Percentiles rank a stretch among this genome's conserved stretches.
phyloP scores from a whole-genome alignment of 2,797 vertebrate species.

The Mus caroli region DNA sequence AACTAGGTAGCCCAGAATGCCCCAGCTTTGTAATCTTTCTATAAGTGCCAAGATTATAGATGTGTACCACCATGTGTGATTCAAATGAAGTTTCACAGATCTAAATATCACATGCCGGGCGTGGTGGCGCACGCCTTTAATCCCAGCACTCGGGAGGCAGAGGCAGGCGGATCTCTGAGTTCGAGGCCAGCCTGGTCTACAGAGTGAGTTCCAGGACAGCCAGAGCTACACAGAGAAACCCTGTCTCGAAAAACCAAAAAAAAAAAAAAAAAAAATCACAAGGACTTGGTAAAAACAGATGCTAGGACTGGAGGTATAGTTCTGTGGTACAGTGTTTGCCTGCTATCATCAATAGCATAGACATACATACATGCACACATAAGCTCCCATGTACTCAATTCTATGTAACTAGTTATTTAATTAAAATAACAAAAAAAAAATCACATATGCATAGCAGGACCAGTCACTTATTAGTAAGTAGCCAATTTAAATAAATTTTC shows the following conservation, averaged over 20 bases:
- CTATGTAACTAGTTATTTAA: conserved; percentile 16
- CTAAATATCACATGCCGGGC: not conserved
- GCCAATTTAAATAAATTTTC: conserved; percentile 54
- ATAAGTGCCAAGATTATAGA: not conserved
- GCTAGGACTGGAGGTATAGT: not conserved
- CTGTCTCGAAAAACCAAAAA: too few relatives aligned
- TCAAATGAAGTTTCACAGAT: conserved; percentile 35
- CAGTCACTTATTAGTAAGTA: not conserved
- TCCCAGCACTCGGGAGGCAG: too few relatives aligned
- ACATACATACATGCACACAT: not conserved
- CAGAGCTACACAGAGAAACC: too few relatives aligned
- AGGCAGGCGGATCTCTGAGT: too few relatives aligned
- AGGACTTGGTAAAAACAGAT: conserved; percentile 40
- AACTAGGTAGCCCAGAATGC: not conserved
- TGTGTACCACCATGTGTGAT: not conserved
- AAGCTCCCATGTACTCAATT: not conserved
- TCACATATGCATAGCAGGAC: not conserved
- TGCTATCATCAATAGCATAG: not conserved
- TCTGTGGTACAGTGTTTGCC: not conserved
- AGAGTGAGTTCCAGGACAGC: too few relatives aligned
- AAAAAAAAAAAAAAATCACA: too few relatives aligned
- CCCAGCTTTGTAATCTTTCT: not conserved
- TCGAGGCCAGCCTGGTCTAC: too few relatives aligned
- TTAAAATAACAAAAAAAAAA: not conserved
- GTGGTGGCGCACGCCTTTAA: too few relatives aligned